Percentiles rank a stretch among this genome's conserved stretches.
phyloP scores from a whole-genome alignment of 2,797 vertebrate genomes.

The Diplodus puntazzo region DNA sequence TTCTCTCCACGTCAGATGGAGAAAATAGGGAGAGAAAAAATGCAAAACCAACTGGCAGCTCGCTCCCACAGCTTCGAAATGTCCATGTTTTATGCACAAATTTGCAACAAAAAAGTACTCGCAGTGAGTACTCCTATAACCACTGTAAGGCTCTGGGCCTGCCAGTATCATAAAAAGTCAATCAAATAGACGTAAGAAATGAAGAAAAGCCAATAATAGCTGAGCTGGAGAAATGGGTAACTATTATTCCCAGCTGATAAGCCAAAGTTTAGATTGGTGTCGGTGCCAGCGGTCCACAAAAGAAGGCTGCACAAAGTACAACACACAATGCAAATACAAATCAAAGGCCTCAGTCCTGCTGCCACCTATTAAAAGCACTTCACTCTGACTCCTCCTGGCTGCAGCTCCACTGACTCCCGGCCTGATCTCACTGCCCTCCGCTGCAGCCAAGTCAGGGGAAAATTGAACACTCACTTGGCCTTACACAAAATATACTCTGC shows the following conservation, averaged over 20 bases:
- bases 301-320: constrained; percentile 27
- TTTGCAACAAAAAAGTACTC: not conserved
- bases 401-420: constrained; percentile 24
- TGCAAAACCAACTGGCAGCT: not conserved
- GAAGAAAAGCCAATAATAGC: constrained; percentile 3
- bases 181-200: not conserved
- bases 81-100: not conserved
- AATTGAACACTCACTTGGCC: constrained; percentile 22
- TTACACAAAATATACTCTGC: constrained; percentile 39
- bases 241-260: not conserved
- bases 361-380: constrained; percentile 24
- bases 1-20: not conserved
- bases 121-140: not conserved
- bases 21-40: not conserved
- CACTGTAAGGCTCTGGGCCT: not conserved
- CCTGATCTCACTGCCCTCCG: constrained; percentile 30
- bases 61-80: not conserved
- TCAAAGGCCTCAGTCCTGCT: constrained; percentile 47
- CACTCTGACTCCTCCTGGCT: constrained; percentile 31
- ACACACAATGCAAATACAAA: constrained; percentile 39
- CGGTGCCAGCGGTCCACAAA: not conserved
- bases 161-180: not conserved
- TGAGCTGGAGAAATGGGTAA: not conserved
- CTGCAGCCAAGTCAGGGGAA: constrained; percentile 39
- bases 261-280: not conserved